Percentiles rank a stretch among this genome's conserved stretches.
phyloP scores from a whole-genome alignment of 2,888 invertebrate species.

The Myopa testacea region DNA sequence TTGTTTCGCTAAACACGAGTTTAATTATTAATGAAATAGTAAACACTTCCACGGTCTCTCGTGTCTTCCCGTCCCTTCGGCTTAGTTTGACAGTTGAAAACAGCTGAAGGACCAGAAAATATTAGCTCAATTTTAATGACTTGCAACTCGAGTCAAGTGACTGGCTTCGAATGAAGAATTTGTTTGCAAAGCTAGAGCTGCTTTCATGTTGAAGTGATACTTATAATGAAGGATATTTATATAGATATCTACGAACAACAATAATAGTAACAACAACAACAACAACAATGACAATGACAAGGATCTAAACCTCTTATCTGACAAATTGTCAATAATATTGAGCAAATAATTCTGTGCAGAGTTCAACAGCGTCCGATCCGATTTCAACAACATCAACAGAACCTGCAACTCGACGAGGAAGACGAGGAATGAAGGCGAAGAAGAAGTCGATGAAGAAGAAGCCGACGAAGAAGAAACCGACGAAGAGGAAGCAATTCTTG shows the following conservation, averaged over 20 bases:
- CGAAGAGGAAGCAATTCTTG: neutral
- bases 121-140: slow-evolving; percentile 2
- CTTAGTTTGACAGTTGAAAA: neutral
- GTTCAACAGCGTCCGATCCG: neutral
- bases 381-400: slow-evolving; percentile 2
- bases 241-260: neutral
- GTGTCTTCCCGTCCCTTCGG: neutral
- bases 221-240: neutral
- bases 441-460: too few relatives aligned
- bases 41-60: neutral
- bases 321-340: neutral
- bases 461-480: neutral
- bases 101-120: neutral
- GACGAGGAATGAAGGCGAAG: neutral
- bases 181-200: neutral
- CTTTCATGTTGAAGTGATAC: neutral
- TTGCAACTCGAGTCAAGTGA: neutral
- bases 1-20: too few relatives aligned
- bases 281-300: neutral
- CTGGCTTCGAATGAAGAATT: neutral
- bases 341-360: neutral
- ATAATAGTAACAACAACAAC: neutral
- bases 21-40: too few relatives aligned
- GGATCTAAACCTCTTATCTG: neutral
- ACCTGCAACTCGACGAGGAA: neutral